A percentile compares a stretch with the other conserved stretches of the same genome.
Evolutionary conservation across 2,797 vertebrate genomes (phyloP).

Genomic region (Benthosema pterotum): DNA sequence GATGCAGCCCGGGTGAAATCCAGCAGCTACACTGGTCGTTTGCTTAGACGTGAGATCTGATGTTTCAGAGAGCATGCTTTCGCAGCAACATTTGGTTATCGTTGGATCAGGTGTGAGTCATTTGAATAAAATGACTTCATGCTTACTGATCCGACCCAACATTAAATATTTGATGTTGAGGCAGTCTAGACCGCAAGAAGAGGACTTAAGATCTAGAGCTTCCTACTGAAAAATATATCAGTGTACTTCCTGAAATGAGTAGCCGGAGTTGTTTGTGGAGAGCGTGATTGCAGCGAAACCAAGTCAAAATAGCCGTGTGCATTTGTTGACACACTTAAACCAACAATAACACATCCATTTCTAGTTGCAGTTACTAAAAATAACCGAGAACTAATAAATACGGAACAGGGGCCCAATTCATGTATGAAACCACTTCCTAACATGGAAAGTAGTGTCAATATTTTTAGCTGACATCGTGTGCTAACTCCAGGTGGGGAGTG

Average conservation of each 20-base stretch:
- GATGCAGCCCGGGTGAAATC: neutral
- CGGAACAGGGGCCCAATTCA: slow-evolving; percentile 63
- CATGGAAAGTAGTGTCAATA: slow-evolving; percentile 46
- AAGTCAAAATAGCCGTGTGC: slow-evolving; percentile 59
- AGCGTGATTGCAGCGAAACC: slow-evolving; percentile 43
- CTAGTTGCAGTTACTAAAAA: slow-evolving; percentile 65
- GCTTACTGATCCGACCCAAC: neutral
- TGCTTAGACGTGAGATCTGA: neutral
- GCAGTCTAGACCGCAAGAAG: no score
- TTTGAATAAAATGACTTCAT: neutral
- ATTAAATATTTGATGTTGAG: neutral
- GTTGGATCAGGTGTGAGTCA: neutral
- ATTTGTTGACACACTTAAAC: slow-evolving; percentile 60
- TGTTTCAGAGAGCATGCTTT: neutral
- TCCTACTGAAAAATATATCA: neutral
- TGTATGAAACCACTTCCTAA: slow-evolving; percentile 51
- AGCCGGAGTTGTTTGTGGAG: slow-evolving; percentile 47
- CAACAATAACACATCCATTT: slow-evolving; percentile 58
- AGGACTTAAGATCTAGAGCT: no score
- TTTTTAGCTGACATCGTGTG: slow-evolving; percentile 59
- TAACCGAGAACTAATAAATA: slow-evolving; percentile 77
- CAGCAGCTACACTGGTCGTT: slow-evolving; percentile 5
- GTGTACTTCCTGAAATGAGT: neutral
- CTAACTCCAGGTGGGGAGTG: slow-evolving; percentile 23
- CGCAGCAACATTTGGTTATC: neutral